Evolutionary conservation across 2,888 invertebrate genomes (phyloP).

Genomic region (Anorthoa munda): DNA sequence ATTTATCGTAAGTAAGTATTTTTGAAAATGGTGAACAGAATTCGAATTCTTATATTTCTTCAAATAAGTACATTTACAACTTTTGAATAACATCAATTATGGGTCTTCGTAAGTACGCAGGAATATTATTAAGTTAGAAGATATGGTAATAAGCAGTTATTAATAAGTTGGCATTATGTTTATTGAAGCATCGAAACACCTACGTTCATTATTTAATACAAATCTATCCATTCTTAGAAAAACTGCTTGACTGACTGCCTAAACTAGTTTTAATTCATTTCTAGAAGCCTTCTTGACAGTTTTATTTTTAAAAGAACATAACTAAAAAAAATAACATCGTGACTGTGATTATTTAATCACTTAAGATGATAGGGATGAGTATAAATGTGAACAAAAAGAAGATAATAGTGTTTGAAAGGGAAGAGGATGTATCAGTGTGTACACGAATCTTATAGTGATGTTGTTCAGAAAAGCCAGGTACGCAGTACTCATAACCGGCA

Average conservation of each 20-base stretch:
- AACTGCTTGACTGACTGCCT: neutral
- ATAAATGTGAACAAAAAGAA: no score
- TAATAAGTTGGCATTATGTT: conserved; percentile 18
- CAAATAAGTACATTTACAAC: neutral
- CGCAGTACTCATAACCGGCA: no score
- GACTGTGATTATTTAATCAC: no score
- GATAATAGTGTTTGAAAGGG: no score
- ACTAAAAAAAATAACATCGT: no score
- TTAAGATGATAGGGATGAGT: no score
- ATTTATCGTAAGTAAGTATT: neutral
- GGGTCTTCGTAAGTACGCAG: neutral
- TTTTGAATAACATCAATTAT: conserved; percentile 5
- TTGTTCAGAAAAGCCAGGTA: no score
- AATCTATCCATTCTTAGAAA: neutral
- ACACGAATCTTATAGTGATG: no score
- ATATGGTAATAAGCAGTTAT: neutral
- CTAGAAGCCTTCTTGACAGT: no score
- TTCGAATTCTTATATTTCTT: neutral
- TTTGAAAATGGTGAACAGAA: neutral
- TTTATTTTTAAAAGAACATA: no score
- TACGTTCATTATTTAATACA: neutral
- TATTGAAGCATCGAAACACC: conserved; percentile 17
- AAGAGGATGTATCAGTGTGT: no score
- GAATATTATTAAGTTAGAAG: conserved; percentile 7
- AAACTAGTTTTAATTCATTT: no score